These are phyloP conservation scores for Drosophila crucigera DNA, from an alignment of 2,888 invertebrate genomes.

Conservation along the genomic window DNA sequence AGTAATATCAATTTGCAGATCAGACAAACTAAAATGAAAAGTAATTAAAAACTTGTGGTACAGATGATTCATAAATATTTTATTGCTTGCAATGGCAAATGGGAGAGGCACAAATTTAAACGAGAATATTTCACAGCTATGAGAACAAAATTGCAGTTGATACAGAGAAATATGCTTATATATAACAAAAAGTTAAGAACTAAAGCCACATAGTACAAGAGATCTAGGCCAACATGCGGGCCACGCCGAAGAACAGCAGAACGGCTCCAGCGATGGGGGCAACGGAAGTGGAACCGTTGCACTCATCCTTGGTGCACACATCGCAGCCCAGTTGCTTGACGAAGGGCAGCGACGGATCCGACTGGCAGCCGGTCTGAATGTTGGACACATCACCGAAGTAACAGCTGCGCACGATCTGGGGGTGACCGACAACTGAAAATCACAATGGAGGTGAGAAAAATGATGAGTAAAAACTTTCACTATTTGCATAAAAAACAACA, in stretches of 20 bases:
- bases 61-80: conserved; percentile 24
- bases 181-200: conserved; percentile 43
- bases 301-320: conserved; percentile 81
- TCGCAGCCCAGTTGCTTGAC: conserved; percentile 81
- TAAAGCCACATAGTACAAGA: conserved; percentile 31
- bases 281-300: conserved; percentile 77
- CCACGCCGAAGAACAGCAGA: conserved; percentile 75
- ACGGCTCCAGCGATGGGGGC: conserved; percentile 77
- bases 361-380: conserved; percentile 77
- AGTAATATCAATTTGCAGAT: not conserved
- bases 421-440: conserved; percentile 68
- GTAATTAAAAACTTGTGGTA: not conserved
- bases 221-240: conserved; percentile 82
- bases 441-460: conserved; percentile 22
- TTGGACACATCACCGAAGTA: conserved; percentile 81
- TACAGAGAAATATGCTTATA: conserved; percentile 31
- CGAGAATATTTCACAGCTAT: conserved; percentile 38
- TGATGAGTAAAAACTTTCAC: conserved; percentile 37
- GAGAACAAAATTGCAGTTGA: conserved; percentile 20
- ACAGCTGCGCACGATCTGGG: conserved; percentile 76
- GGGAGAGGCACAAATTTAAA: conserved; percentile 49
- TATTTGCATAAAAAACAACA: conserved; percentile 14
- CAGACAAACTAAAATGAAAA: not conserved
- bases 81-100: conserved; percentile 26
- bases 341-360: conserved; percentile 81